Evolutionary conservation across 2,888 invertebrate genomes (phyloP).

Genomic region (Ephialtes manifestator): DNA sequence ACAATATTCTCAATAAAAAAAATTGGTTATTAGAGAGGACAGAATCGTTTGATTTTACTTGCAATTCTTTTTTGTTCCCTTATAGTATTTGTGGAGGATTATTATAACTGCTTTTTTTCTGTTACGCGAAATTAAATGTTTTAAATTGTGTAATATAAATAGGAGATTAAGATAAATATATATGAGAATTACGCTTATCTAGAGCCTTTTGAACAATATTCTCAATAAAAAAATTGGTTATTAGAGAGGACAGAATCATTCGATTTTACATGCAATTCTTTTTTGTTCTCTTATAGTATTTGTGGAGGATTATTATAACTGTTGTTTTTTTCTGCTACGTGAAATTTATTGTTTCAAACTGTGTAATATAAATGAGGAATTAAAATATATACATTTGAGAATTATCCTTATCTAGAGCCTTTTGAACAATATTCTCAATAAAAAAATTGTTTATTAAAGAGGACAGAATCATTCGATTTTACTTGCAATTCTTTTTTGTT

Average conservation of each 20-base stretch:
- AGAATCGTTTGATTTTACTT: neutral
- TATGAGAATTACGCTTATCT: conserved; percentile 10
- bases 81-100: neutral
- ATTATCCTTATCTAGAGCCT: too few relatives aligned
- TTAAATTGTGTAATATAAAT: neutral
- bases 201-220: conserved; percentile 7
- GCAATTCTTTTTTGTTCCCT: conserved; percentile 10
- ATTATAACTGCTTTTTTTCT: neutral
- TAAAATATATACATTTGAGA: too few relatives aligned
- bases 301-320: too few relatives aligned
- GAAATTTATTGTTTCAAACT: too few relatives aligned
- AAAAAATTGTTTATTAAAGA: conserved; percentile 6
- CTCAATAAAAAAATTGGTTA: neutral
- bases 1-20: conserved; percentile 1
- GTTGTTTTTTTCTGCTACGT: too few relatives aligned
- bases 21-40: conserved; percentile 4
- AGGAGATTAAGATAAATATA: conserved; percentile 9
- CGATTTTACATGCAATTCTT: too few relatives aligned
- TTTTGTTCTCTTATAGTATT: too few relatives aligned
- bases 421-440: conserved; percentile 5
- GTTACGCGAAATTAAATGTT: neutral
- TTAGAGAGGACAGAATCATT: too few relatives aligned
- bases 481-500: conserved; percentile 18
- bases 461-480: neutral
- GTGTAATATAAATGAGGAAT: too few relatives aligned